A percentile compares a stretch with the other conserved stretches of the same genome.
phyloP scores from a whole-genome alignment of 2,113 vertebrate species.

The Scytalopus superciliaris region DNA sequence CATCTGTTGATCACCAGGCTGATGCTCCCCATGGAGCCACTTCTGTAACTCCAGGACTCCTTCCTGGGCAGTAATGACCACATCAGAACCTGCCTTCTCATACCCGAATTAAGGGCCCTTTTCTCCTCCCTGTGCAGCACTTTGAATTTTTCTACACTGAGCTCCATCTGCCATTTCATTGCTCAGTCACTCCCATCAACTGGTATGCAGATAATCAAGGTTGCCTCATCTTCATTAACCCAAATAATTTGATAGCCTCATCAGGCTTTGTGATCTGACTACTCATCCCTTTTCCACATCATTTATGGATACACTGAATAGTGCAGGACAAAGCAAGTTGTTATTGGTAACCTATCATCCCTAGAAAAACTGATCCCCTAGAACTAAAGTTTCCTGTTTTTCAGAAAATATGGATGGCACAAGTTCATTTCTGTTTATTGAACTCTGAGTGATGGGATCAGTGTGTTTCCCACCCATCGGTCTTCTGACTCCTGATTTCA shows the following conservation, averaged over 20 bases:
- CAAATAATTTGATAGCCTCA: background rate
- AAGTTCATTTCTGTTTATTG: background rate
- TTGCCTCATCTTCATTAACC: background rate
- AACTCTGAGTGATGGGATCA: background rate
- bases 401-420: background rate
- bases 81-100: background rate
- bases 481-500: background rate
- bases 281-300: background rate
- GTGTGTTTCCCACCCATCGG: background rate
- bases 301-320: background rate
- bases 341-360: background rate
- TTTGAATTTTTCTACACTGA: background rate
- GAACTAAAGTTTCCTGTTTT: background rate
- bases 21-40: background rate
- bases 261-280: background rate
- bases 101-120: background rate
- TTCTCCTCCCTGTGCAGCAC: background rate
- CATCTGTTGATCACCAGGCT: background rate
- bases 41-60: background rate
- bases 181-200: background rate
- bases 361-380: background rate
- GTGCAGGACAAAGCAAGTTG: background rate
- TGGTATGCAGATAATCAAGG: background rate
- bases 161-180: background rate
- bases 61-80: background rate